Percentiles rank a stretch among this genome's conserved stretches.
phyloP scores from a whole-genome alignment of 1,140 invertebrate species.

The Drosophila rhopaloa region DNA sequence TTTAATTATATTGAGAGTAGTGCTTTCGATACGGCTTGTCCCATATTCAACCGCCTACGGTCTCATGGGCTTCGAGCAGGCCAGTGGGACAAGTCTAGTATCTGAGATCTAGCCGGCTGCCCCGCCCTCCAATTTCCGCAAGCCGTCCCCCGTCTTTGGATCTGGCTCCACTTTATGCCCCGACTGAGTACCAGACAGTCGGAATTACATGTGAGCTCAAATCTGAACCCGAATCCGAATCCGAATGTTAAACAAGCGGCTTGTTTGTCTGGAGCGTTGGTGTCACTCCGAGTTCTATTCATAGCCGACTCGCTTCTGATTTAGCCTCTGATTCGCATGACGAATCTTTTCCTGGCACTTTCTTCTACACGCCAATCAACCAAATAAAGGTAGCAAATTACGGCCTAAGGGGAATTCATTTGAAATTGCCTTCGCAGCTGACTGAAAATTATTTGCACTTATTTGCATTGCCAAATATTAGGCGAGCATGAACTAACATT shows the following conservation, averaged over 20 bases:
- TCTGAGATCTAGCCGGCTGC: constrained; percentile 27
- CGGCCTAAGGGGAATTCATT: constrained; percentile 26
- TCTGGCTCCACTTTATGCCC: constrained; percentile 5
- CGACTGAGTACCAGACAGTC: constrained; percentile 19
- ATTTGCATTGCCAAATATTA: constrained; percentile 16
- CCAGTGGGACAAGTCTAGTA: constrained; percentile 67
- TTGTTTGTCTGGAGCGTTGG: constrained; percentile 53
- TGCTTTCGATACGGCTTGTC: constrained; percentile 40
- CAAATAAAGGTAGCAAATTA: constrained; percentile 37
- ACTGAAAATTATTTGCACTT: constrained; percentile 5
- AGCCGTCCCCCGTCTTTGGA: constrained; percentile 3
- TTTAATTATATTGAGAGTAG: constrained; percentile 66
- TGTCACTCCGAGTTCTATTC: constrained; percentile 44
- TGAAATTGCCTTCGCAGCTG: constrained; percentile 20
- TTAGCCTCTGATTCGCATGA: constrained; percentile 61
- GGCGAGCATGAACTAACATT: constrained; percentile 16
- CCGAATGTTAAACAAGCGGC: constrained; percentile 44
- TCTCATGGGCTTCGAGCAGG: constrained; percentile 48
- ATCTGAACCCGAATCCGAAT: constrained; percentile 15
- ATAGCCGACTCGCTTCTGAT: constrained; percentile 57
- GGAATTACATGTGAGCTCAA: constrained; percentile 11
- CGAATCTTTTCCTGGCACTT: constrained; percentile 48
- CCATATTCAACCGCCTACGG: constrained; percentile 45
- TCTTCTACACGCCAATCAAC: constrained; percentile 41
- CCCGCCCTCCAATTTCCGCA: constrained; percentile 3